Conservation (phyloP, 2,113 vertebrate species). For the Epinephelus lanceolatus region DNA sequence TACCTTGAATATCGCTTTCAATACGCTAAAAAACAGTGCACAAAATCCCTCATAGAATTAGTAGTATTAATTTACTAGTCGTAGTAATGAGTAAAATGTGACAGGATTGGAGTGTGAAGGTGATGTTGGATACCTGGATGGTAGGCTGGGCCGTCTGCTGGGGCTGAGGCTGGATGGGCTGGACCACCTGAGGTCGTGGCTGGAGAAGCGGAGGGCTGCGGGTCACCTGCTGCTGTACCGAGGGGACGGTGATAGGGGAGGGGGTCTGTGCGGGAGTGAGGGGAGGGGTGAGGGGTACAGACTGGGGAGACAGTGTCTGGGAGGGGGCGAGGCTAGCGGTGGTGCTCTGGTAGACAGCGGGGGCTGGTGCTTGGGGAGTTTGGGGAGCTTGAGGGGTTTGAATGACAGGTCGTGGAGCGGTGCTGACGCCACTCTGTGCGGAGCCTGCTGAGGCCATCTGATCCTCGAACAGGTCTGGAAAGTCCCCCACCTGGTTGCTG, state of each 20-base stretch:
- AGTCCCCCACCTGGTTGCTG: conserved; percentile 96
- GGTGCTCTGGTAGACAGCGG: conserved; percentile 64
- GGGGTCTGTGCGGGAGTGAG: conserved; percentile 78
- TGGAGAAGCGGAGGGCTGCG: conserved; percentile 89
- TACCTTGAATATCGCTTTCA: not conserved
- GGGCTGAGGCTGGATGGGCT: conserved; percentile 78
- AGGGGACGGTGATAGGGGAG: conserved; percentile 33
- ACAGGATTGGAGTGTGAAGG: not conserved
- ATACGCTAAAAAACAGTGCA: not conserved
- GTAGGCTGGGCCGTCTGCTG: conserved; percentile 71
- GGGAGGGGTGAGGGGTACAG: conserved; percentile 77
- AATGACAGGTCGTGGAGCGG: conserved; percentile 25
- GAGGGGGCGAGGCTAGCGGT: conserved; percentile 73
- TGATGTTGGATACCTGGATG: conserved; percentile 72
- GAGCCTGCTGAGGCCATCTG: conserved; percentile 81
- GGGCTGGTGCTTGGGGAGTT: conserved; percentile 47
- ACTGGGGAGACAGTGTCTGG: conserved; percentile 76
- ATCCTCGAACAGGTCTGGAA: conserved; percentile 94
- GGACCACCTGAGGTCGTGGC: conserved; percentile 86
- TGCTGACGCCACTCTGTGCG: conserved; percentile 39
- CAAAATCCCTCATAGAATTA: not conserved
- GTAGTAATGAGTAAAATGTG: not conserved
- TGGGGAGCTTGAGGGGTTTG: conserved; percentile 61
- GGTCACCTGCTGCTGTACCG: conserved; percentile 72
- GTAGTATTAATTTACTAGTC: not conserved